These are phyloP conservation scores for Parazoanthus swiftii DNA, from an alignment of 92 coral and sea anemone genomes.

Conservation along the genomic window DNA sequence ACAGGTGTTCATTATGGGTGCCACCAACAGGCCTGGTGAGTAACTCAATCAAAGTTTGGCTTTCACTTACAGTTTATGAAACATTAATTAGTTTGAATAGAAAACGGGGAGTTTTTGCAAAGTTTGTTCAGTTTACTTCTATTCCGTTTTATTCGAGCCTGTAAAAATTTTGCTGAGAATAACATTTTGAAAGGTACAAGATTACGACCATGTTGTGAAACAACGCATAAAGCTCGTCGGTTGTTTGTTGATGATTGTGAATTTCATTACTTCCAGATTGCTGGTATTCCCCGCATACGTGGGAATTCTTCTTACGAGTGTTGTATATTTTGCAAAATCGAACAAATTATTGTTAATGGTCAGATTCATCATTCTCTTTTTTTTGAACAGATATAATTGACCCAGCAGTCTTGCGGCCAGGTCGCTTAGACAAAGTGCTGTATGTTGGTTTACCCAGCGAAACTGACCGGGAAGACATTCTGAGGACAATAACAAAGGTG, in stretches of 20 bases:
- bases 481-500: constrained; percentile 90
- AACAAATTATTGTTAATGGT: background rate
- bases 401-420: constrained; percentile 95
- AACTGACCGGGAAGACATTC: constrained; percentile 85
- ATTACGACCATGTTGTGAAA: background rate
- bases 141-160: background rate
- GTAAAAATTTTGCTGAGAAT: background rate
- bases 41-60: background rate
- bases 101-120: too few relatives aligned
- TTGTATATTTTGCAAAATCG: background rate
- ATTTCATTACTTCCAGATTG: too few relatives aligned
- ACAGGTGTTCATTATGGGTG: constrained; percentile 97
- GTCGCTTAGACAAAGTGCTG: constrained; percentile 92
- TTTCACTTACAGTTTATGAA: background rate
- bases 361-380: background rate
- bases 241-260: too few relatives aligned
- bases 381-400: constrained; percentile 81
- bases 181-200: background rate
- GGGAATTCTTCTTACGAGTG: too few relatives aligned
- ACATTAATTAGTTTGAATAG: background rate
- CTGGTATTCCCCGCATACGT: too few relatives aligned
- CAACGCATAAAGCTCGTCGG: too few relatives aligned
- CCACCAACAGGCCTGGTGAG: constrained; percentile 96
- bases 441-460: constrained; percentile 90
- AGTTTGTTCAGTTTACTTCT: background rate